Conservation (phyloP, 2,888 invertebrate genomes). For the Macrosiphum euphorbiae region DNA sequence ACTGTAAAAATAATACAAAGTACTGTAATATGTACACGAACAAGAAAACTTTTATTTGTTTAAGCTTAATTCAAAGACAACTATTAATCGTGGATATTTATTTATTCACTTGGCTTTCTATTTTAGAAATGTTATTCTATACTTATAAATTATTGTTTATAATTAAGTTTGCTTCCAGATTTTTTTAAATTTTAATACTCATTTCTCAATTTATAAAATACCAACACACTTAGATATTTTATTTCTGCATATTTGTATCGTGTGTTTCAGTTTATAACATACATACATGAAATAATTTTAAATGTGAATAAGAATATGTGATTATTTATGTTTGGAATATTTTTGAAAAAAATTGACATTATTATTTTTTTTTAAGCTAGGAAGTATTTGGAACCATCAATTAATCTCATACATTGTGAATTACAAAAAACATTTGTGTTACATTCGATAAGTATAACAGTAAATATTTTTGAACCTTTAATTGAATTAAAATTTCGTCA, state of each 20-base stretch:
- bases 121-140: background rate
- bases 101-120: background rate
- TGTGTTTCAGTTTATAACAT: background rate
- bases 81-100: background rate
- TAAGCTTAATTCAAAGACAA: background rate
- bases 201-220: background rate
- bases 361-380: background rate
- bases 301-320: background rate
- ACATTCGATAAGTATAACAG: background rate
- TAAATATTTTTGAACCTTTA: background rate
- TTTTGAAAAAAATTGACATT: background rate
- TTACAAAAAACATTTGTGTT: too few species aligned
- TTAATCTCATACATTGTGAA: background rate
- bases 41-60: background rate
- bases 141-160: background rate
- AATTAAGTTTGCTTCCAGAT: background rate
- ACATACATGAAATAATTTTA: background rate
- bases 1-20: background rate
- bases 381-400: background rate
- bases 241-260: background rate
- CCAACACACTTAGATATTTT: background rate
- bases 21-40: background rate
- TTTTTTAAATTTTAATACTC: background rate
- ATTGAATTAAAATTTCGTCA: background rate
- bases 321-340: background rate